These are phyloP conservation scores for Hippocampus zosterae DNA, from an alignment of 2,113 vertebrate species.

Conservation along the genomic window DNA sequence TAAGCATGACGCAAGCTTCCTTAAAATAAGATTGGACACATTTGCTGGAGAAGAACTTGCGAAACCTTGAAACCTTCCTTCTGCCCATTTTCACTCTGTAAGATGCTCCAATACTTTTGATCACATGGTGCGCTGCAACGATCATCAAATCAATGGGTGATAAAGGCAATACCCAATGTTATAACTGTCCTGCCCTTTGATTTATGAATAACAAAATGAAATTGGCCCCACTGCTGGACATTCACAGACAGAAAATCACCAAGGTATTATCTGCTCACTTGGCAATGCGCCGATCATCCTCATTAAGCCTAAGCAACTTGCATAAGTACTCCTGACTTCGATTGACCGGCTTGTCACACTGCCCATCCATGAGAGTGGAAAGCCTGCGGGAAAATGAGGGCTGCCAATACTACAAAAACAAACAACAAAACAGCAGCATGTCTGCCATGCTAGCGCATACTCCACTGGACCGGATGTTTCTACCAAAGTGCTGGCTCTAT, in stretches of 20 bases:
- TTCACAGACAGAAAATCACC: conserved; percentile 53
- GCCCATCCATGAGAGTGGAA: conserved; percentile 50
- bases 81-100: too few relatives aligned
- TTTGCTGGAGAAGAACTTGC: too few relatives aligned
- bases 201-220: not conserved
- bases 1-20: too few relatives aligned
- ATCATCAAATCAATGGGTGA: not conserved
- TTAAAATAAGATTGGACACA: not conserved
- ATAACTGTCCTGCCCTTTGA: not conserved
- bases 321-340: conserved; percentile 73
- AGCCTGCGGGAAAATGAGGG: conserved; percentile 40
- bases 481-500: not conserved
- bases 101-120: not conserved
- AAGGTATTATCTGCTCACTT: conserved; percentile 52
- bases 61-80: too few relatives aligned
- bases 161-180: not conserved
- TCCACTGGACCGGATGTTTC: not conserved
- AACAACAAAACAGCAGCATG: not conserved
- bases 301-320: conserved; percentile 69
- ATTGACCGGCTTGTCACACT: conserved; percentile 65
- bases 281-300: conserved; percentile 60
- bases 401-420: conserved; percentile 37
- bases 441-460: not conserved
- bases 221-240: conserved; percentile 31
- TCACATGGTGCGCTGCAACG: not conserved